Percentiles rank a stretch among this genome's conserved stretches.
phyloP scores from a whole-genome alignment of 1,140 invertebrate species.

The Alviniconcha marisindica region DNA sequence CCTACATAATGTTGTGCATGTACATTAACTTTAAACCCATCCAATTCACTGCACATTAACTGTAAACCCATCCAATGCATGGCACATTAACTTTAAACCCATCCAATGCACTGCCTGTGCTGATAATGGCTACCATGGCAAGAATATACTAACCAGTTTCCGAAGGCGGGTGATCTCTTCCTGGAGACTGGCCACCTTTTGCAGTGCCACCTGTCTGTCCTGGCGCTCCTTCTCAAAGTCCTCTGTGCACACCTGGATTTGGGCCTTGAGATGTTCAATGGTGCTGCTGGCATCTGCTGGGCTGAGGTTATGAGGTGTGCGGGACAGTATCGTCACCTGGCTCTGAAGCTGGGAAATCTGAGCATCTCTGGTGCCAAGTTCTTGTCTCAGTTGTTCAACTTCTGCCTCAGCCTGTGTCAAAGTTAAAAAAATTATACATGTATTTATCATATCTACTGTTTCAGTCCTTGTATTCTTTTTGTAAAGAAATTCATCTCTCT shows the following conservation, averaged over 20 bases:
- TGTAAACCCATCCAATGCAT: too few species aligned
- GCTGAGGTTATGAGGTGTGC: background rate
- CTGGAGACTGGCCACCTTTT: constrained; percentile 33
- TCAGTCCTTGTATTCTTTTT: too few species aligned
- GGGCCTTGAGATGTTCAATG: constrained; percentile 65
- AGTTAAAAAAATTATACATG: background rate
- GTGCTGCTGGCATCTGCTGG: constrained; percentile 48
- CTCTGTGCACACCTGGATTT: constrained; percentile 73
- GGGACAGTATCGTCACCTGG: constrained; percentile 18
- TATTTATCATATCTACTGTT: too few species aligned
- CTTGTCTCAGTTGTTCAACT: background rate
- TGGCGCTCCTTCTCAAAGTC: constrained; percentile 71
- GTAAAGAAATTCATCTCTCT: too few species aligned
- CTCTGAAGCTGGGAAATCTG: constrained; percentile 12
- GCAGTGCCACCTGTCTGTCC: constrained; percentile 65
- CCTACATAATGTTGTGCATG: too few species aligned
- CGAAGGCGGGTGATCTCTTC: constrained; percentile 31
- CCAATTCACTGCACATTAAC: too few species aligned
- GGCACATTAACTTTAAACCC: too few species aligned
- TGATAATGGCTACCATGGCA: too few species aligned
- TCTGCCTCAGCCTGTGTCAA: constrained; percentile 27
- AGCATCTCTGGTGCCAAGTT: background rate
- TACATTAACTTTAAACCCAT: too few species aligned
- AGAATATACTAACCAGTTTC: constrained; percentile 46
- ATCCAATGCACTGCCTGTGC: too few species aligned